Evolutionary conservation across 2,797 vertebrate genomes (phyloP).

Genomic region (Paguma larvata): DNA sequence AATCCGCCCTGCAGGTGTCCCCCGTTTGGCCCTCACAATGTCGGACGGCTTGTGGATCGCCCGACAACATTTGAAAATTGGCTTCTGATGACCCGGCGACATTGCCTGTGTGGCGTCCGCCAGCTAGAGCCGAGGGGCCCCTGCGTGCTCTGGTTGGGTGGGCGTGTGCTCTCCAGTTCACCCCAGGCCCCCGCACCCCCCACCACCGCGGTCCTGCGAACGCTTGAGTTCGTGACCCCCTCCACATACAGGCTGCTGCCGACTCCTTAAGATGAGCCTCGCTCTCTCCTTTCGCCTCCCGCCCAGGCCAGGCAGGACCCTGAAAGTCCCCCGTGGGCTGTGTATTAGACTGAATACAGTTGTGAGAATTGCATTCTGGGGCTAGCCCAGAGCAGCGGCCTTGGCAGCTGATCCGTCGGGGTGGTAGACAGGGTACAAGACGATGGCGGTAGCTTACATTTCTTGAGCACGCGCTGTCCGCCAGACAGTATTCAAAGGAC

Average conservation of each 20-base stretch:
- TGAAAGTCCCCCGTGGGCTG: fast-evolving
- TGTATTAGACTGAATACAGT: background rate
- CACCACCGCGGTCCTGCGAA: fast-evolving
- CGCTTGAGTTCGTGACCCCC: background rate
- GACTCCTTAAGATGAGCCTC: background rate
- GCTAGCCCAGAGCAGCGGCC: background rate
- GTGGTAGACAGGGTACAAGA: background rate
- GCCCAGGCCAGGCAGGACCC: background rate
- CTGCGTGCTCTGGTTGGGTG: background rate
- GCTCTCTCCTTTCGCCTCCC: background rate
- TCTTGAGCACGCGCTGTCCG: background rate
- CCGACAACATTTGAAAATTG: background rate
- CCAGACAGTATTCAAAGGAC: background rate
- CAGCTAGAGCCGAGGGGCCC: background rate
- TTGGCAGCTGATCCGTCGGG: fast-evolving
- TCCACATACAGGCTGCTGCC: too few species aligned
- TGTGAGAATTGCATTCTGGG: background rate
- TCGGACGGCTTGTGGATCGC: background rate
- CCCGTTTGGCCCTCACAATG: background rate
- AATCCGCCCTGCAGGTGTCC: background rate
- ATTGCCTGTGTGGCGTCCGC: fast-evolving
- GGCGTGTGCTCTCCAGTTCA: fast-evolving
- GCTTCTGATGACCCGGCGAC: background rate
- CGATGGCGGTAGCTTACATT: fast-evolving
- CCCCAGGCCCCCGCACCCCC: fast-evolving